Conservation (phyloP, 2,797 vertebrate species). For the Emydoidea blandingii region DNA sequence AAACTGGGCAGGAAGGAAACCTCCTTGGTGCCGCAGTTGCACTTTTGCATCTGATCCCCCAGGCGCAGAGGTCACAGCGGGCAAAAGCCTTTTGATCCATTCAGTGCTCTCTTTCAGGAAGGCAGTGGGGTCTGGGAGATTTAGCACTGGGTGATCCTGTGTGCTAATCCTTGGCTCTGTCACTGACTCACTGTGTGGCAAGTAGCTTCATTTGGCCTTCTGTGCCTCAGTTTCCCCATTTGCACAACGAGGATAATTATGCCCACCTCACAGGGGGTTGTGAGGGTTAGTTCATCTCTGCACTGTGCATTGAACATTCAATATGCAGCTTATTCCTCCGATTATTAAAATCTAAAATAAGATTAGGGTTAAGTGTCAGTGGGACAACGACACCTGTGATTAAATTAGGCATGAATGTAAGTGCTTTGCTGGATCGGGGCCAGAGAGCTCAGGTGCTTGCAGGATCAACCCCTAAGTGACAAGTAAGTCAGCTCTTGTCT, state of each 20-base stretch:
- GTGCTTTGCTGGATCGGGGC: neutral
- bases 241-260: neutral
- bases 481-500: neutral
- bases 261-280: neutral
- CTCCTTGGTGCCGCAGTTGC: too few species aligned
- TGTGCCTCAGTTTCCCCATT: neutral
- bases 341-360: slow-evolving; percentile 1
- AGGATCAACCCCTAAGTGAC: neutral
- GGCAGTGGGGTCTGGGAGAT: neutral
- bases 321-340: neutral
- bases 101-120: neutral
- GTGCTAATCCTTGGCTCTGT: neutral
- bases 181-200: neutral
- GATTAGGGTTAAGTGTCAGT: neutral
- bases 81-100: too few species aligned
- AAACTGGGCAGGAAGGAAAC: too few species aligned
- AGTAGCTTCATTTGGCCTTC: neutral
- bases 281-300: neutral
- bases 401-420: slow-evolving; percentile 9
- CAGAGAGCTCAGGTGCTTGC: neutral
- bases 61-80: neutral
- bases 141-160: neutral
- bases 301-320: neutral
- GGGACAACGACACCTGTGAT: neutral
- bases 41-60: too few species aligned